Evolutionary conservation across 2,113 vertebrate genomes (phyloP).

Genomic region (Melanocharis versteri): DNA sequence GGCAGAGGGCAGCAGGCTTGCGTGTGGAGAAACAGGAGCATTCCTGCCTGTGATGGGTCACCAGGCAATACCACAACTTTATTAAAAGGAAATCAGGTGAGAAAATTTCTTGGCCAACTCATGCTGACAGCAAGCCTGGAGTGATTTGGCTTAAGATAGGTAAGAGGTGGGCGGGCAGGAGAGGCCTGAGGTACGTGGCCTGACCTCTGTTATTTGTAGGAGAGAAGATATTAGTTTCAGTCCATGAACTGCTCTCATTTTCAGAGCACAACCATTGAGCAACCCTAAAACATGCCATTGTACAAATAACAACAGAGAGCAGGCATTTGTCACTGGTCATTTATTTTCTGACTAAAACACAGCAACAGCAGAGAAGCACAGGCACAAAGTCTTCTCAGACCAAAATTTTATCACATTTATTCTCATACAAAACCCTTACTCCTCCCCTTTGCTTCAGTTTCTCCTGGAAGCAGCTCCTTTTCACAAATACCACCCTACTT

Average conservation of each 20-base stretch:
- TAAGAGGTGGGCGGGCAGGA: neutral
- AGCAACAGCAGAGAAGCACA: neutral
- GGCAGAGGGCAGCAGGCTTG: neutral
- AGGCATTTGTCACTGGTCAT: neutral
- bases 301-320: neutral
- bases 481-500: neutral
- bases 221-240: fast-evolving
- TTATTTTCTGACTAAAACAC: neutral
- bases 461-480: neutral
- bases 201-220: neutral
- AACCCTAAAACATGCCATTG: neutral
- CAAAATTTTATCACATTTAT: neutral
- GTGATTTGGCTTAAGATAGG: neutral
- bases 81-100: neutral
- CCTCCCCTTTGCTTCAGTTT: neutral
- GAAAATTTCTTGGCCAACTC: neutral
- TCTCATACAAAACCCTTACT: neutral
- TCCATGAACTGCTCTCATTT: neutral
- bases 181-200: fast-evolving
- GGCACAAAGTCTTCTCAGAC: neutral
- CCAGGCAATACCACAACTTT: neutral
- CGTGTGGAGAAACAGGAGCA: neutral
- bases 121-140: fast-evolving
- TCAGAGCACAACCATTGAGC: neutral
- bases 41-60: neutral